Conservation (phyloP, 2,888 invertebrate genomes). For the Pseudococcus longispinus region DNA sequence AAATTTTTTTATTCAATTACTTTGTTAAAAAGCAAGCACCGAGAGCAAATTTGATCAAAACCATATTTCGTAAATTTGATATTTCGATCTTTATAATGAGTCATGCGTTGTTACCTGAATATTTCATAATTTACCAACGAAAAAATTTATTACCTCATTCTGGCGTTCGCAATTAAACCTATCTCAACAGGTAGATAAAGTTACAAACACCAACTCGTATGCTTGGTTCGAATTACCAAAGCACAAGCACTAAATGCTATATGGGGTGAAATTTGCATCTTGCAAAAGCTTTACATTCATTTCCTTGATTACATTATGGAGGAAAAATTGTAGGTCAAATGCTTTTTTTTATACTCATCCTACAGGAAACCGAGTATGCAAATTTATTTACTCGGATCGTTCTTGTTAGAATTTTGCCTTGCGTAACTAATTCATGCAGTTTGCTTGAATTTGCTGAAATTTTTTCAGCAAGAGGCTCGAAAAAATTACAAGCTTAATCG, state of each 20-base stretch:
- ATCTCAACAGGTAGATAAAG: neutral
- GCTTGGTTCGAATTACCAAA: neutral
- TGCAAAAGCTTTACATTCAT: neutral
- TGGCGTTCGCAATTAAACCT: neutral
- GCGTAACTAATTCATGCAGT: neutral
- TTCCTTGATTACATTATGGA: neutral
- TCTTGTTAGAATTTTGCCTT: neutral
- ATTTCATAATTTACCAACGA: neutral
- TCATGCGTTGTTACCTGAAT: neutral
- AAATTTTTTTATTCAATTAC: too few relatives aligned
- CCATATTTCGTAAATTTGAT: too few relatives aligned
- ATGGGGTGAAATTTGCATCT: neutral
- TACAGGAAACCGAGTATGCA: neutral
- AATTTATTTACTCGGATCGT: neutral
- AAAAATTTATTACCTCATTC: neutral
- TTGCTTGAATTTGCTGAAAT: neutral
- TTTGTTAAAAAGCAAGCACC: too few relatives aligned
- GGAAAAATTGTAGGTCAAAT: neutral
- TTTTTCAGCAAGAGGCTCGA: neutral
- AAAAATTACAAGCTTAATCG: neutral
- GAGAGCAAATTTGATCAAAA: too few relatives aligned
- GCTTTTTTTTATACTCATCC: neutral
- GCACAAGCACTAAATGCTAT: neutral
- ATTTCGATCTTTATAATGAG: neutral
- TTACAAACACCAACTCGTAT: too few relatives aligned